A percentile compares a stretch with the other conserved stretches of the same genome.
Evolutionary conservation across 2,797 vertebrate genomes (phyloP).

Genomic region (Coccyzus lansbergi): DNA sequence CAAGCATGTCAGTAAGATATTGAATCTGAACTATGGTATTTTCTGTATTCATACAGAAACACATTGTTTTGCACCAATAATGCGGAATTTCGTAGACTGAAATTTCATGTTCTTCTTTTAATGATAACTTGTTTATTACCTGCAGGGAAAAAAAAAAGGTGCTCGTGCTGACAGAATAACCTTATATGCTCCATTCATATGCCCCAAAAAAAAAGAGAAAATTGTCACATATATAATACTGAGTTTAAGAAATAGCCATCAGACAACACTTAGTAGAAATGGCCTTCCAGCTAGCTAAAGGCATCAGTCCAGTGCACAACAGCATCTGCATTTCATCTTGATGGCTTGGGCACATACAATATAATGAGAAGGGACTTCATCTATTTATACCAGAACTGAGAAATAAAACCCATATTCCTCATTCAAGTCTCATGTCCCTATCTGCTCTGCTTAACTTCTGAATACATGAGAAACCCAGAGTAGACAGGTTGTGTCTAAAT

Average conservation of each 20-base stretch:
- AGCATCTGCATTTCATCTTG: neutral
- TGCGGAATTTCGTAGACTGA: too few relatives aligned
- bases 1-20: neutral
- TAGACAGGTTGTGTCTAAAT: neutral
- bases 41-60: neutral
- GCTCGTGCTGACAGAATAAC: neutral
- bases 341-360: neutral
- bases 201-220: neutral
- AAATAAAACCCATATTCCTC: neutral
- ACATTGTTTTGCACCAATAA: neutral
- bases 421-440: neutral
- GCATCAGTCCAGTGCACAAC: neutral
- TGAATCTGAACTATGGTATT: neutral
- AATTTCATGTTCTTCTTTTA: neutral
- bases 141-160: neutral
- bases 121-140: neutral
- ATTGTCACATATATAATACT: neutral
- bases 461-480: neutral
- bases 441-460: neutral
- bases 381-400: neutral
- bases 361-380: neutral
- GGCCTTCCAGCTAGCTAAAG: neutral
- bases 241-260: neutral
- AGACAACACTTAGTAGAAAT: neutral
- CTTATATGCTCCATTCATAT: neutral